phyloP scores from a whole-genome alignment of 2,888 invertebrate genomes.

The Cantharis rufa region DNA sequence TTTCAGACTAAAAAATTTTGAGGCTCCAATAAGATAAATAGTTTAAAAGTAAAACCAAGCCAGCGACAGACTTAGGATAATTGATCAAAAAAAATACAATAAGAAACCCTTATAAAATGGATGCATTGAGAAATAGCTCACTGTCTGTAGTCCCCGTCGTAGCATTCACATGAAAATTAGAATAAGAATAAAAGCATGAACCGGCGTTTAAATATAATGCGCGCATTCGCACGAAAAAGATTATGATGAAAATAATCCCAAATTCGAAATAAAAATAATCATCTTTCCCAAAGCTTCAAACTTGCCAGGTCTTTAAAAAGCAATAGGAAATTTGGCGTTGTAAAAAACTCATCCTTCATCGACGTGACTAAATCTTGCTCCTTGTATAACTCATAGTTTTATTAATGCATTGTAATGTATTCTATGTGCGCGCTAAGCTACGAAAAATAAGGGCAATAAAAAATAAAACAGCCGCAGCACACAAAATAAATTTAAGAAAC shows the following conservation, averaged over 20 bases:
- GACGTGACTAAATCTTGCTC: constrained; percentile 29
- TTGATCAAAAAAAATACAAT: constrained; percentile 3
- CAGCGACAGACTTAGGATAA: not conserved
- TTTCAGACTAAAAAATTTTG: not conserved
- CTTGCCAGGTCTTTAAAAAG: no score
- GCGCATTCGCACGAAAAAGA: not conserved
- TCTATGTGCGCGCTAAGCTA: constrained; percentile 36
- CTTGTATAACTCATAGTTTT: constrained; percentile 35
- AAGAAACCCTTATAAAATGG: not conserved
- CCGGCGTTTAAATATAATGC: not conserved
- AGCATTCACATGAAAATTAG: not conserved
- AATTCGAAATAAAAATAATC: not conserved
- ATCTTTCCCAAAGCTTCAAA: not conserved
- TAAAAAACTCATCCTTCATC: not conserved
- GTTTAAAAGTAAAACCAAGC: not conserved
- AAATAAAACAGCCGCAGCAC: constrained; percentile 35
- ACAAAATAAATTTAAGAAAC: constrained; percentile 40
- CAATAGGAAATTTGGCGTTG: not conserved
- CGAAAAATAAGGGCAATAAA: constrained; percentile 40
- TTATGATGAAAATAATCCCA: not conserved
- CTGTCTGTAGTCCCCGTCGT: not conserved
- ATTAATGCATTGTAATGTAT: constrained; percentile 35
- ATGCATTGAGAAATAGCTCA: not conserved
- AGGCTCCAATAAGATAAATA: not conserved
- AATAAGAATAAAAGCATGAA: constrained; percentile 2